Base-by-base conservation (phyloP, 2,888 invertebrate species). In the Synanthedon vespiformis region DNA sequence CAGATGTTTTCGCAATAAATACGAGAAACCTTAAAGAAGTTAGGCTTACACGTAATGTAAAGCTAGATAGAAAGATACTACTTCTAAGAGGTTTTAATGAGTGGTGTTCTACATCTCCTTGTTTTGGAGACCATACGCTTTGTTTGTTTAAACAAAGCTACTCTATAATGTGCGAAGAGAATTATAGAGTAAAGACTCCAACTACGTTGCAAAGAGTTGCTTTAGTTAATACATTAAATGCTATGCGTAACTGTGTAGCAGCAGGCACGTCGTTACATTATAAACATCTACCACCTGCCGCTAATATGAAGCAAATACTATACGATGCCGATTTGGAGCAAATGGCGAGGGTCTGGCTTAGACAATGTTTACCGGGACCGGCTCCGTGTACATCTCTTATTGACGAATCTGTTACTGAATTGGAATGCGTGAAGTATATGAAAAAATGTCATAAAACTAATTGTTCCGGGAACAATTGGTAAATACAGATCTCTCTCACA, bases 121-220 rank as follows among this genome's bases (percentile, higher is more conserved):
- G 86, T 54, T 86, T 72, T 56, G 84, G 78, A 6, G 86, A 87
- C 59, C 85, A 87, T 58, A 83, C 80, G 2, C 71, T 85, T n/a
- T 87, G 86, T 58, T 59, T 83, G 5, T 87, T 80, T 54, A 54
- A 73, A 16, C 60, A 63, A 6, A 52, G 12, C 1, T 55, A 68
- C 54, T 74, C 83, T n/a, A 63, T 61, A 52, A 61, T 81, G 57
- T 87, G 86, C 58, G 66, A 66, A 11, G 54, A 54, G 8, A 58
- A 56, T 3, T 85, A 82, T 55, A 59, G 34, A 53, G 77, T 85
- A 2, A 52, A 52, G 2, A 58, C 56, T 40, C 80, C 80, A 5
- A 68, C 60, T 40, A 67, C 70, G 55, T 44, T 65, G 12, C 73
- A 78, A 57, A 77, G 74, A 55, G 68, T 68, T 40, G 74, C 70